A percentile compares a stretch with the other conserved stretches of the same genome.
phyloP scores from a whole-genome alignment of 2,888 invertebrate species.

The Eilema depressum region DNA sequence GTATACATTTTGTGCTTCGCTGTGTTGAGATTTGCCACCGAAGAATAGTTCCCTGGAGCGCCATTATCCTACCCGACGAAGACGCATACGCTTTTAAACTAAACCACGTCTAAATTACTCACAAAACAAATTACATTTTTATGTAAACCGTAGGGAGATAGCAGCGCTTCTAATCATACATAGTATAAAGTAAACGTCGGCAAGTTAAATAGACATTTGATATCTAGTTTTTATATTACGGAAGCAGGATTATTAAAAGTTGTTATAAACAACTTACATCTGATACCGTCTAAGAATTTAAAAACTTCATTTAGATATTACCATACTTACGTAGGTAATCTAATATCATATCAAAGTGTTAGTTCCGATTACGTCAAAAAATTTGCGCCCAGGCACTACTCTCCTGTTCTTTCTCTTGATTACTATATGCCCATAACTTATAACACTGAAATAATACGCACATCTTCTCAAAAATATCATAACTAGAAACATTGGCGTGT shows the following conservation, averaged over 20 bases:
- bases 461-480: too few relatives aligned
- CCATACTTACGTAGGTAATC: too few relatives aligned
- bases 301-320: neutral
- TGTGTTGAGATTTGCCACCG: conserved; percentile 52
- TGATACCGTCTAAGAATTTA: neutral
- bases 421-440: too few relatives aligned
- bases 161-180: conserved; percentile 37
- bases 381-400: too few relatives aligned
- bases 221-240: too few relatives aligned
- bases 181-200: neutral
- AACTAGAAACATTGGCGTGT: too few relatives aligned
- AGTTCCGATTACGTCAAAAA: too few relatives aligned
- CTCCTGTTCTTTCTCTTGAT: too few relatives aligned
- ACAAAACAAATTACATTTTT: conserved; percentile 61
- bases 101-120: conserved; percentile 71
- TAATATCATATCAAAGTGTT: too few relatives aligned
- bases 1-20: conserved; percentile 65
- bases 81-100: conserved; percentile 75
- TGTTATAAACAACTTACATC: neutral
- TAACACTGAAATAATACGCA: too few relatives aligned
- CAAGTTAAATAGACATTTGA: neutral
- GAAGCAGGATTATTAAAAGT: too few relatives aligned
- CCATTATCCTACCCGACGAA: conserved; percentile 63
- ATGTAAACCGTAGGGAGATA: conserved; percentile 40
- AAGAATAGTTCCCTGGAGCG: conserved; percentile 64